Conservation (phyloP, 2,113 vertebrate genomes). For the Oreochromis niloticus region DNA sequence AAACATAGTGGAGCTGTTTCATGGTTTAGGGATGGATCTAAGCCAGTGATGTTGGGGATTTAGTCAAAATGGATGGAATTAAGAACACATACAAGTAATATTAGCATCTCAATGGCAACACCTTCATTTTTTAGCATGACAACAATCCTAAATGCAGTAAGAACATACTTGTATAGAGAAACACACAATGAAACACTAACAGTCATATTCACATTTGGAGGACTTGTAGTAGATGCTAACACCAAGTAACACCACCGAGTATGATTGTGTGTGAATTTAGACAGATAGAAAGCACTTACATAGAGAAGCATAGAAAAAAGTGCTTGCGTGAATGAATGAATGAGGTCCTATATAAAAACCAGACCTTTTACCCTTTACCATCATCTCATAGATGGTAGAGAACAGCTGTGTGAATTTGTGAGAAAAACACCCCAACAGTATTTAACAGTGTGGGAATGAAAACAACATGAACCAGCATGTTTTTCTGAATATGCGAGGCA, state of each 20-base stretch:
- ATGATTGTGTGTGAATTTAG: not conserved
- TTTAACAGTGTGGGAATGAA: not conserved
- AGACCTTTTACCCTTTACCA: not conserved
- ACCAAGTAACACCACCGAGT: not conserved
- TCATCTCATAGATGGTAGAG: not conserved
- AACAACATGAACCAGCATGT: not conserved
- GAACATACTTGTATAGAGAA: not conserved
- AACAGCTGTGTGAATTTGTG: not conserved
- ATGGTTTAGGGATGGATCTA: not conserved
- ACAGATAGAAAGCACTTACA: accelerated
- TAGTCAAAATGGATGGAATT: not conserved
- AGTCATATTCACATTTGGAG: not conserved
- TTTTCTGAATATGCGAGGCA: not conserved
- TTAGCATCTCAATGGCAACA: not conserved
- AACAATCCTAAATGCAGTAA: accelerated
- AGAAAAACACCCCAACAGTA: not conserved
- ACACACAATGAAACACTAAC: not conserved
- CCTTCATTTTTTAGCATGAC: not conserved
- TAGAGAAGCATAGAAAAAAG: not conserved
- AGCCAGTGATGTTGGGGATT: not conserved
- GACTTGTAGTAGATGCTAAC: not conserved
- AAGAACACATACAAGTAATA: not conserved
- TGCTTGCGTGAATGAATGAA: accelerated
- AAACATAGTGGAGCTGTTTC: not conserved
- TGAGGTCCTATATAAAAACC: not conserved